A percentile compares a stretch with the other conserved stretches of the same genome.
These are phyloP conservation scores for Strigamia maritima DNA, from an alignment of 2,888 invertebrate species.

Conservation along the genomic window DNA sequence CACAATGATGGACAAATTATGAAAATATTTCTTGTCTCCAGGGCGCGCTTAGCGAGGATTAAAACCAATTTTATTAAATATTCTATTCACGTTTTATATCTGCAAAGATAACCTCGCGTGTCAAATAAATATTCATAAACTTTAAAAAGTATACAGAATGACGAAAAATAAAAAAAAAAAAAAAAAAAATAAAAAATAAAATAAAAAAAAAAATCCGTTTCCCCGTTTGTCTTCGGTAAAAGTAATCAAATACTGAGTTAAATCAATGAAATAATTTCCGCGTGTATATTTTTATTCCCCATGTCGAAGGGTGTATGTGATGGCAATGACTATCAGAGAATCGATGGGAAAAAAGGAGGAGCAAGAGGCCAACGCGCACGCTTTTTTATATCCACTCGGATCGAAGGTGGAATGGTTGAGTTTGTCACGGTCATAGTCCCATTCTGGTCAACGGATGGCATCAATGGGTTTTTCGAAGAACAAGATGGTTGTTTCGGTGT, in stretches of 20 bases:
- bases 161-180: background rate
- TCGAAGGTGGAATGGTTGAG: conserved; percentile 26
- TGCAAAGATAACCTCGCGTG: conserved; percentile 24
- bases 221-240: background rate
- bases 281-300: conserved; percentile 20
- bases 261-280: conserved; percentile 31
- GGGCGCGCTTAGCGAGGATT: conserved; percentile 30
- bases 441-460: background rate
- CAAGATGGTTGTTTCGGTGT: conserved; percentile 17
- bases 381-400: background rate
- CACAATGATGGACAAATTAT: conserved; percentile 32
- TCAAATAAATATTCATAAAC: conserved; percentile 28
- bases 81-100: conserved; percentile 32
- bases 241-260: background rate
- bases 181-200: background rate
- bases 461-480: conserved; percentile 4
- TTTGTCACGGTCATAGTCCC: conserved; percentile 16
- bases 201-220: background rate
- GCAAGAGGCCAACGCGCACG: background rate
- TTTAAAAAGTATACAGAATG: background rate
- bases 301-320: conserved; percentile 10
- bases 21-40: conserved; percentile 22
- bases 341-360: conserved; percentile 1
- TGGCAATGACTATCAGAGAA: conserved; percentile 2
- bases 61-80: conserved; percentile 31